These are phyloP conservation scores for Erebia epiphron DNA, from an alignment of 2,888 invertebrate genomes.

Conservation along the genomic window DNA sequence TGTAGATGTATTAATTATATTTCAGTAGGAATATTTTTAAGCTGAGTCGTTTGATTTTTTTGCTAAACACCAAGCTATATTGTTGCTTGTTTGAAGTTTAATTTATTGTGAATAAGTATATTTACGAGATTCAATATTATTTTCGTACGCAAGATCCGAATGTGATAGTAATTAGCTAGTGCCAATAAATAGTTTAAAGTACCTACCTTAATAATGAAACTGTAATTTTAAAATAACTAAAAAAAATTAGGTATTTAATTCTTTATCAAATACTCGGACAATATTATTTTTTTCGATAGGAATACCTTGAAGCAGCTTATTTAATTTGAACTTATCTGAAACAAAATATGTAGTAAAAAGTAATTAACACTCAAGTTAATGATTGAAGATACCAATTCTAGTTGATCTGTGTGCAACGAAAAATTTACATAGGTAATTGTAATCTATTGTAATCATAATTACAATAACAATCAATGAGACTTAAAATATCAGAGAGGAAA, in stretches of 20 bases:
- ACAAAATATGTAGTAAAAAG: too few species aligned
- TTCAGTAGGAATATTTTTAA: not conserved
- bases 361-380: too few species aligned
- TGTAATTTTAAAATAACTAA: slow-evolving; percentile 39
- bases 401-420: slow-evolving; percentile 8
- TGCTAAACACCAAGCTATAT: not conserved
- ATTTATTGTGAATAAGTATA: not conserved
- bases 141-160: slow-evolving; percentile 49
- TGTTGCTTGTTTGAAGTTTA: not conserved
- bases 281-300: slow-evolving; percentile 33
- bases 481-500: too few species aligned
- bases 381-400: not conserved
- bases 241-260: slow-evolving; percentile 35
- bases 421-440: slow-evolving; percentile 8
- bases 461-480: too few species aligned
- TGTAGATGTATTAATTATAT: not conserved
- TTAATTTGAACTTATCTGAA: too few species aligned
- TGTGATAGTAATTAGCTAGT: slow-evolving; percentile 77
- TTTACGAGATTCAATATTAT: slow-evolving; percentile 8
- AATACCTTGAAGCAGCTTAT: not conserved
- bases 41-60: not conserved
- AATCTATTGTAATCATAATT: not conserved
- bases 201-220: slow-evolving; percentile 30
- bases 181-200: slow-evolving; percentile 62
- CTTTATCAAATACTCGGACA: slow-evolving; percentile 26